A percentile compares a stretch with the other conserved stretches of the same genome.
Evolutionary conservation across 2,888 invertebrate genomes (phyloP).

Genomic region (Conomelus anceps): DNA sequence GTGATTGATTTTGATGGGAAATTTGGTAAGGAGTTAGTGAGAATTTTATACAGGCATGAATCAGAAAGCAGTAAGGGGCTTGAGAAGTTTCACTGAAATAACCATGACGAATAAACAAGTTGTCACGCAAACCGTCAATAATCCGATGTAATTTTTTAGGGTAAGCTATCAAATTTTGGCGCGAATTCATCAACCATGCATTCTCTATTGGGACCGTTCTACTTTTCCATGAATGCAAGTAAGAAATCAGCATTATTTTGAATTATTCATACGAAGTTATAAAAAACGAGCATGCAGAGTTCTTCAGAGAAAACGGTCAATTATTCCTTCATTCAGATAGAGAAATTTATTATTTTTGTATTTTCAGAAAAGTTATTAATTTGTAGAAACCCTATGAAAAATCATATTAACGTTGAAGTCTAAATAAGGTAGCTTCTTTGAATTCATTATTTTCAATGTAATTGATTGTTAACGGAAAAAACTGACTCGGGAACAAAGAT

Average conservation of each 20-base stretch:
- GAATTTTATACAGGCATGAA: neutral
- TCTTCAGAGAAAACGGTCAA: neutral
- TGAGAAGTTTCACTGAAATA: neutral
- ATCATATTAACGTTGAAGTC: neutral
- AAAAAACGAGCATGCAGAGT: neutral
- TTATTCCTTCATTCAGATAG: neutral
- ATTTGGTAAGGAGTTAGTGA: neutral
- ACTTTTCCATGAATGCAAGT: neutral
- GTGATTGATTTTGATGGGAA: neutral
- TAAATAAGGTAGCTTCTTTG: no score
- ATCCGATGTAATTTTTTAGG: neutral
- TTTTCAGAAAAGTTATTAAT: neutral
- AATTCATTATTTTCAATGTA: no score
- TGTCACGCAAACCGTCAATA: neutral
- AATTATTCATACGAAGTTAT: neutral
- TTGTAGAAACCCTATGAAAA: neutral
- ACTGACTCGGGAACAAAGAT: no score
- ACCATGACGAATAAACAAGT: neutral
- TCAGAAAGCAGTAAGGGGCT: neutral
- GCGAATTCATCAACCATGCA: neutral
- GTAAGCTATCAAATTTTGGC: neutral
- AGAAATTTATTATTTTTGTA: neutral
- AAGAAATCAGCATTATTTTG: neutral
- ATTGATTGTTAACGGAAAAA: no score
- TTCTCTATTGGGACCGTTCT: neutral